Conservation (phyloP, 2,113 vertebrate species). For the Ciconia boyciana region DNA sequence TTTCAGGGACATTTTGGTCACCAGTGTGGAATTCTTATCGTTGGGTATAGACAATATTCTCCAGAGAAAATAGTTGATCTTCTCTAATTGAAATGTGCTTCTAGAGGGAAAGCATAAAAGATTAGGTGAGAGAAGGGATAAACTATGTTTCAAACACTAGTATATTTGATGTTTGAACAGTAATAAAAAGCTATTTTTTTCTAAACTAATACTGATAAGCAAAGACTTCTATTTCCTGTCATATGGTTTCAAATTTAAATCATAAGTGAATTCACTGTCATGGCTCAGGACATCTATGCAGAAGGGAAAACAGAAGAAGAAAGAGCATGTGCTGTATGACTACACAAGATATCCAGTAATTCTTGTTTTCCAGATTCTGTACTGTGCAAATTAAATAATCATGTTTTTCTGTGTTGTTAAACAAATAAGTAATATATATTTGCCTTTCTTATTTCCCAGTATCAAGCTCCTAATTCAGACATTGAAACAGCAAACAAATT, state of each 20-base stretch:
- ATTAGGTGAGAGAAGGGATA: not conserved
- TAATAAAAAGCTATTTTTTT: not conserved
- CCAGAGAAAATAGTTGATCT: not conserved
- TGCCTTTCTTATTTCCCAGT: not conserved
- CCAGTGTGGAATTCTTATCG: not conserved
- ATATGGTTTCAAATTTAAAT: not conserved
- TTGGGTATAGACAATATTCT: not conserved
- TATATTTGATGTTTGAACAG: not conserved
- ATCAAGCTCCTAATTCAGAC: not conserved
- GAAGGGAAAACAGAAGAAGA: not conserved
- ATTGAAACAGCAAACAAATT: not conserved
- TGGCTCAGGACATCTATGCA: not conserved
- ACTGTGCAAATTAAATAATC: not conserved
- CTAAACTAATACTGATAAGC: not conserved
- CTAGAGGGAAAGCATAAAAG: not conserved
- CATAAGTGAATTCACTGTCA: not conserved
- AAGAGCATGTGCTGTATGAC: not conserved
- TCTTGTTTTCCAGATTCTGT: not conserved
- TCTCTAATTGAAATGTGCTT: not conserved
- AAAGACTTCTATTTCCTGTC: not conserved
- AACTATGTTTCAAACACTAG: not conserved
- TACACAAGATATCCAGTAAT: not conserved
- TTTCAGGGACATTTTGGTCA: not conserved
- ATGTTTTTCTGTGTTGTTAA: not conserved
- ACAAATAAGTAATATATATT: not conserved